These are phyloP conservation scores for Nymphalis urticae DNA, from an alignment of 2,888 invertebrate species.

Conservation along the genomic window DNA sequence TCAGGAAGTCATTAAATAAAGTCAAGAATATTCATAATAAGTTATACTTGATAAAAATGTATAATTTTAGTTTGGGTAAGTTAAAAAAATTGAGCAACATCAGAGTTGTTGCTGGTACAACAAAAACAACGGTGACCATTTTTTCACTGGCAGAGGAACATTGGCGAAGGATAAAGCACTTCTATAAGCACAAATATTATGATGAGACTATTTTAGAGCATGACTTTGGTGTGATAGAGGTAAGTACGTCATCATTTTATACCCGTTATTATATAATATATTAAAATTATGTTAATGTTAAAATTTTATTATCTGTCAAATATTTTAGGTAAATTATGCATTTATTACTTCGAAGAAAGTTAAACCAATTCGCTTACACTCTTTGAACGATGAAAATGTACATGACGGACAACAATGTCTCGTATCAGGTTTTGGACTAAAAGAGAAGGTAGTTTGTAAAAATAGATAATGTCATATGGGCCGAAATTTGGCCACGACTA, in stretches of 20 bases:
- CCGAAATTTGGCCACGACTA: background rate
- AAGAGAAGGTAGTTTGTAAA: constrained; percentile 36
- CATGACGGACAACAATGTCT: constrained; percentile 38
- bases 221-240: constrained; percentile 41
- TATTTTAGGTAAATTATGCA: constrained; percentile 15
- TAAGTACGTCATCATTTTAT: constrained; percentile 12
- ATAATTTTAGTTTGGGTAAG: constrained; percentile 1
- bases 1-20: too few species aligned
- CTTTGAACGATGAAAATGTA: constrained; percentile 32
- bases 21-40: too few species aligned
- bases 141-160: constrained; percentile 34
- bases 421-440: constrained; percentile 44
- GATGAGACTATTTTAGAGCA: constrained; percentile 33
- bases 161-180: constrained; percentile 38
- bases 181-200: constrained; percentile 40
- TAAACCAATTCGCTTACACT: constrained; percentile 44
- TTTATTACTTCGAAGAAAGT: constrained; percentile 35
- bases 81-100: constrained; percentile 30
- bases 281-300: background rate
- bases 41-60: too few species aligned
- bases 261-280: too few species aligned
- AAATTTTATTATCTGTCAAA: too few species aligned
- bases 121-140: constrained; percentile 23
- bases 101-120: constrained; percentile 41
- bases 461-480: background rate